Base-by-base conservation (phyloP, 2,113 vertebrate species). In the Pachypanchax playfairii region DNA sequence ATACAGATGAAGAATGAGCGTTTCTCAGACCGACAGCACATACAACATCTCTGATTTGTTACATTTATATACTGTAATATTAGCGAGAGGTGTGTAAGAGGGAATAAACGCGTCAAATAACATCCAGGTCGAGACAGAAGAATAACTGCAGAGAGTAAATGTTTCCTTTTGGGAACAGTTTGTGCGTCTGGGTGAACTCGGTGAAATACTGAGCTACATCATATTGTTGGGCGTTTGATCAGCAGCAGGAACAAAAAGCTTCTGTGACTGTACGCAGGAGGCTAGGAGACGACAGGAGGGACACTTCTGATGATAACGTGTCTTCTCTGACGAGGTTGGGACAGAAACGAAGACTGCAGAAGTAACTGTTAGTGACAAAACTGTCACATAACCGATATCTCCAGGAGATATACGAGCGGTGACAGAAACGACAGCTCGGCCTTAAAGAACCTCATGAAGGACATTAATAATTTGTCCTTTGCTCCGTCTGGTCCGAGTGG, bases 371-470 rank as follows among this genome's bases (percentile, higher is more conserved):
- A 65, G 57, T 65, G 75, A 65, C 73, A 73, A 75, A 77, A 63
- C 68, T 63, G 79, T 62, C 85, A 84, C 76, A 68, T 58, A 75
- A 76, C 65, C 76, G 78, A 70, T 80, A 79, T 72, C 60, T 69
- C 51, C 55, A 10, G 3, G 70, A 75, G 76, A 80, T 47, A 70
- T 73, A 77, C 66, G 70, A 59, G 10, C 26, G 59, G 17, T 24
- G 6, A 61, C 24, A 17, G 26, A 72, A 68, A 55, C 58, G 79
- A 77, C 47, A 50, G 9, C 59, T 17, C n/a, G 57, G 62, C 51
- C 46, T 25, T 1, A 48, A 70, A 75, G 36, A 60, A 75, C n/a
- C 39, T 0, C 13, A 20, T 1, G 39, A 46, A 54, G 66, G 53
- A 54, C 68, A 70, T 80, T 1, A 69, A 70, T 65, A 49, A 56